A percentile compares a stretch with the other conserved stretches of the same genome.
Conservation (phyloP, 2,113 vertebrate genomes). For the Ceyx margarethae region DNA sequence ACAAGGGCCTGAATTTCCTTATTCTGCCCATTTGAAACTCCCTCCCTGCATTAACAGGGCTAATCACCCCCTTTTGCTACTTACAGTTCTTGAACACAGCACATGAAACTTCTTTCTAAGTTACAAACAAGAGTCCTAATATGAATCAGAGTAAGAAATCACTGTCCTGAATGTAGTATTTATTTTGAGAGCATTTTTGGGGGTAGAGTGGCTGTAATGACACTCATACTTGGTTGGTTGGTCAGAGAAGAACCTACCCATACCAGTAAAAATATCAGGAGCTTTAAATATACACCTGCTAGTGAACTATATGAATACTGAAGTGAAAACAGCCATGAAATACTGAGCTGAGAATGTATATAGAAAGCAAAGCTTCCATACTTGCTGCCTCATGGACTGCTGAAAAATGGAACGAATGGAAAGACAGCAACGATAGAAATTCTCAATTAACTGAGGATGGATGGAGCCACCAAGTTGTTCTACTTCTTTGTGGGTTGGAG, state of each 20-base stretch:
- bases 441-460: constrained; percentile 90
- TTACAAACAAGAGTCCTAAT: background rate
- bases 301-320: background rate
- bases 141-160: background rate
- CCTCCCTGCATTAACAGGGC: background rate
- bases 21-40: background rate
- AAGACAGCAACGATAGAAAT: constrained; percentile 95
- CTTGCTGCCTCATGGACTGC: constrained; percentile 81
- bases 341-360: background rate
- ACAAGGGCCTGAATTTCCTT: background rate
- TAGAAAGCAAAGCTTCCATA: constrained; percentile 51
- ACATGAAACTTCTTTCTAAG: background rate
- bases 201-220: too few relatives aligned
- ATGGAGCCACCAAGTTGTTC: constrained; percentile 85
- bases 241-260: background rate
- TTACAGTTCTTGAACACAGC: background rate
- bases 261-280: background rate
- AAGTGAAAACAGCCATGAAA: background rate
- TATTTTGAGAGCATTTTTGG: background rate
- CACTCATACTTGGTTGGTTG: background rate
- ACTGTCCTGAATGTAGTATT: background rate
- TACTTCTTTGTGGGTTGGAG: constrained; percentile 89
- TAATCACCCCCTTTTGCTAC: background rate
- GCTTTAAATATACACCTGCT: background rate
- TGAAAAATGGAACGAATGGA: constrained; percentile 90